Percentiles rank a stretch among this genome's conserved stretches.
phyloP scores from a whole-genome alignment of 2,888 invertebrate species.

The Lasioglossum lativentre region DNA sequence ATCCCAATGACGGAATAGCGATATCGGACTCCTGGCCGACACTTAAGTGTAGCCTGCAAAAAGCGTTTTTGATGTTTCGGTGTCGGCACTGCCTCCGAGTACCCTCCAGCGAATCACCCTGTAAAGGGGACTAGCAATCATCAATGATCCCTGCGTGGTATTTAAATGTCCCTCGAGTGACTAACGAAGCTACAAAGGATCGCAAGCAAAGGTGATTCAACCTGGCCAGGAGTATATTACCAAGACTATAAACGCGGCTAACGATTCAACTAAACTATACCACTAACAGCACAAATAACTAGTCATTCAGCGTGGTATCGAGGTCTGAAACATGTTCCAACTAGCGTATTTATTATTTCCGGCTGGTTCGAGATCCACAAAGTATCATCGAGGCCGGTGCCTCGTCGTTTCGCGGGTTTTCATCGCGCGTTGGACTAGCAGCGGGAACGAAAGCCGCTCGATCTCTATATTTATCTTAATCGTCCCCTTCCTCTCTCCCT shows the following conservation, averaged over 20 bases:
- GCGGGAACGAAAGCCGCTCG: background rate
- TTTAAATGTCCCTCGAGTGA: background rate
- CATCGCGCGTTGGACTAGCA: background rate
- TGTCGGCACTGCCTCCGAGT: background rate
- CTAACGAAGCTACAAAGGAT: conserved; percentile 2
- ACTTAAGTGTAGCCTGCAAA: background rate
- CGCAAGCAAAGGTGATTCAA: background rate
- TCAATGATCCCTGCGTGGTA: background rate
- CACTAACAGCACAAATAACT: background rate
- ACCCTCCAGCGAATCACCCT: background rate
- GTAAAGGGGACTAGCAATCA: background rate
- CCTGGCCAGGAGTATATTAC: background rate
- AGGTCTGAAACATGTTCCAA: background rate
- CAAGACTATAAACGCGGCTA: background rate
- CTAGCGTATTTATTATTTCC: background rate
- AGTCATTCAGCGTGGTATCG: background rate
- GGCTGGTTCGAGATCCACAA: background rate
- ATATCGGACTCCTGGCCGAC: background rate
- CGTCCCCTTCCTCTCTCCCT: background rate
- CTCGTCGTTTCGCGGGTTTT: background rate
- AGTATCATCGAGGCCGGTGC: background rate
- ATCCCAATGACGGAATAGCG: too few species aligned
- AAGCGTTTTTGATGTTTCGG: background rate
- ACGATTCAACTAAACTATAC: conserved; percentile 2
- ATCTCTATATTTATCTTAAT: conserved; percentile 44